Evolutionary conservation across 2,797 vertebrate genomes (phyloP).

Genomic region (Leptoclinus maculatus): DNA sequence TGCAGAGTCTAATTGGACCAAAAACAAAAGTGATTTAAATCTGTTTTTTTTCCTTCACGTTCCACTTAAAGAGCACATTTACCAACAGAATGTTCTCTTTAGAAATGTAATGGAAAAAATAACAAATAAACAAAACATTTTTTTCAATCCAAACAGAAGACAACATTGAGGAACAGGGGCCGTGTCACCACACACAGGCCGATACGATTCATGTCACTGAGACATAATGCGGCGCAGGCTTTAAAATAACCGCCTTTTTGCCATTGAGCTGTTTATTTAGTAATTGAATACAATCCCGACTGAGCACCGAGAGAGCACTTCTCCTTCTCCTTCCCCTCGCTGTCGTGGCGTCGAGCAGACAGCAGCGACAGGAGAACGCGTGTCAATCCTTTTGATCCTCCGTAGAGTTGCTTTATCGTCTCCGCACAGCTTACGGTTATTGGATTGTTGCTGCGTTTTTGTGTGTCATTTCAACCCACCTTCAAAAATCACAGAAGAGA

Average conservation of each 20-base stretch:
- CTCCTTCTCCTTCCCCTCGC: neutral
- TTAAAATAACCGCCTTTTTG: slow-evolving; percentile 51
- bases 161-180: neutral
- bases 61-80: neutral
- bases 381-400: slow-evolving; percentile 69
- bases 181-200: slow-evolving; percentile 18
- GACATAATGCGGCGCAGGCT: slow-evolving; percentile 26
- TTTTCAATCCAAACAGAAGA: neutral
- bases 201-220: slow-evolving; percentile 36
- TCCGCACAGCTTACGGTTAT: slow-evolving; percentile 67
- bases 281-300: slow-evolving; percentile 69
- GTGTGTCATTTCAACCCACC: slow-evolving; percentile 58
- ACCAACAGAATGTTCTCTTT: neutral
- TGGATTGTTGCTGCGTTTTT: slow-evolving; percentile 62
- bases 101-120: neutral
- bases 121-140: neutral
- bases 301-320: slow-evolving; percentile 45
- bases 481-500: slow-evolving; percentile 45
- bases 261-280: slow-evolving; percentile 62
- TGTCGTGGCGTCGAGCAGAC: slow-evolving; percentile 53
- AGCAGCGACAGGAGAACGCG: slow-evolving; percentile 59
- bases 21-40: neutral
- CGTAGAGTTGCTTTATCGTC: slow-evolving; percentile 66
- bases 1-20: neutral
- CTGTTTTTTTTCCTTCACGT: neutral